phyloP scores from a whole-genome alignment of 2,113 vertebrate species.

The Okapia johnstoni region DNA sequence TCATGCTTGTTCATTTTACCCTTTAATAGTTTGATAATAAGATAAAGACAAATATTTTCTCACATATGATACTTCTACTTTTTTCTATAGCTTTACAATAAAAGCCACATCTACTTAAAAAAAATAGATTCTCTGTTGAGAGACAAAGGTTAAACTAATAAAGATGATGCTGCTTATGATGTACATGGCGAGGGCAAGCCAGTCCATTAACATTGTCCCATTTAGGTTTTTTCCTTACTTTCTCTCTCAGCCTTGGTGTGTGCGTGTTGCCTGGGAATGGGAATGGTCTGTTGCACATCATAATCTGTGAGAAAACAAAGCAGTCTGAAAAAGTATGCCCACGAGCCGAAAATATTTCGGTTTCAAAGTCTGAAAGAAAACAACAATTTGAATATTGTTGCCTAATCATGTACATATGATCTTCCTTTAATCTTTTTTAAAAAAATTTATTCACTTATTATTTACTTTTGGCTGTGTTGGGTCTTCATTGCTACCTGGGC shows the following conservation, averaged over 20 bases:
- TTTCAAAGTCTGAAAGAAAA: not conserved
- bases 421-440: not conserved
- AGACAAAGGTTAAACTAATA: not conserved
- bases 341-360: not conserved
- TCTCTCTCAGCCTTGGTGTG: not conserved
- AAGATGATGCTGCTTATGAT: not conserved
- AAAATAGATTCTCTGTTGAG: not conserved
- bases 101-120: not conserved
- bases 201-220: not conserved
- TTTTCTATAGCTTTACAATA: not conserved
- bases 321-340: not conserved
- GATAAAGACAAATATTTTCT: not conserved
- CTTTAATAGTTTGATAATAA: not conserved
- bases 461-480: not conserved
- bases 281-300: not conserved
- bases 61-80: not conserved
- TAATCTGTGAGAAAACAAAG: not conserved
- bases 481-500: not conserved
- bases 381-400: not conserved
- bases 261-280: not conserved
- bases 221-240: not conserved
- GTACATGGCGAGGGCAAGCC: not conserved
- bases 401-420: not conserved
- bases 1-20: not conserved
- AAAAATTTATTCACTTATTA: not conserved